Evolutionary conservation across 1,140 invertebrate genomes (phyloP), one percentile per base, ranked within the genome.

Genomic region (Chrysopa pallens): DNA sequence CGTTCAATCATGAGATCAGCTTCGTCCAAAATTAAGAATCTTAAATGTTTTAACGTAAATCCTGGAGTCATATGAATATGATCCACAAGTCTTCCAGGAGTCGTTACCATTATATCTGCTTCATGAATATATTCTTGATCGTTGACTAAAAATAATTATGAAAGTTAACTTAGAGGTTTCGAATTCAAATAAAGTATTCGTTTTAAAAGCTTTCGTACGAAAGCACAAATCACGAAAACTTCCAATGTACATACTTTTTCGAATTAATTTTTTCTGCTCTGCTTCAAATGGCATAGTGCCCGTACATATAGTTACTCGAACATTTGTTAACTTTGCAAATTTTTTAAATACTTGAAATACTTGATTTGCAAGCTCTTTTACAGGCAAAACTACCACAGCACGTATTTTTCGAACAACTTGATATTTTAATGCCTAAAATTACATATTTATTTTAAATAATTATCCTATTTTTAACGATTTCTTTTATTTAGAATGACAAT

Each of bases 11-110:
- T 80, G 48, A 87, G 69, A 66, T 98, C 94, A 8, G 93, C 93
- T 70, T 98, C 93, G 63, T 98, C 94, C 42, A 96, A 84, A 1
- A 96, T 77, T 39, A 97, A 62, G 66, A 85, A 95, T 56, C 79
- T 69, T 0, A 98, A 66, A 51, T 76, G 57, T 49, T 74, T 68
- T 11, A 97, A 63, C 48, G 75, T 73, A 61, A 97, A 92, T n/a
- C 88, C 89, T 52, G 76, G 59, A 1, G 89, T 94, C 43, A 76
- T 74, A 60, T 80, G 76, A 42, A 98, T 68, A 63, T 98, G 93
- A 62, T 96, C 89, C 6, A 95, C 77, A 27, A 98, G 62, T 48
- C 91, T 73, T 28, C 92, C 92, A 36, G 91, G 88, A 28, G 94
- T 98, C 15, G 88, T 85, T 1, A 98, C 76, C 29, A 98, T 64